phyloP scores from a whole-genome alignment of 2,797 vertebrate species.

The Pseudochromis fuscus region DNA sequence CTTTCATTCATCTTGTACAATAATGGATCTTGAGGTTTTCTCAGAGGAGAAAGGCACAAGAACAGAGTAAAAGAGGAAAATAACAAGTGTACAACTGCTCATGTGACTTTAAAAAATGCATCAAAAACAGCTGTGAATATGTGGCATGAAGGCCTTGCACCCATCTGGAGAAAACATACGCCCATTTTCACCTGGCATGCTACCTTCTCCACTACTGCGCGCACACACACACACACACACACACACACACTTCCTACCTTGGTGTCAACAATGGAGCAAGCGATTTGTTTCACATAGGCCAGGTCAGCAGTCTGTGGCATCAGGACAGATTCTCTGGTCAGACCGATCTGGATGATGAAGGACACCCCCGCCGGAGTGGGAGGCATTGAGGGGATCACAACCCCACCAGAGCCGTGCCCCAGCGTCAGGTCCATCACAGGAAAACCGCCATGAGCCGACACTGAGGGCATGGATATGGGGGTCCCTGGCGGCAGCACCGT shows the following conservation, averaged over 20 bases:
- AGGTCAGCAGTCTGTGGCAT: constrained; percentile 88
- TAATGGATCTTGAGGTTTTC: neutral
- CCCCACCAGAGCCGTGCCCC: constrained; percentile 59
- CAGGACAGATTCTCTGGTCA: constrained; percentile 91
- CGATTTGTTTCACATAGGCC: constrained; percentile 91
- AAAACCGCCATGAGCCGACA: constrained; percentile 57
- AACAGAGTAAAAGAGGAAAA: neutral
- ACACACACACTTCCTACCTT: constrained; percentile 84
- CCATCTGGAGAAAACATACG: constrained; percentile 11
- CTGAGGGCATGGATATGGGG: constrained; percentile 63
- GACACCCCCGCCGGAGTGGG: constrained; percentile 85
- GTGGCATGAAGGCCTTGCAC: neutral
- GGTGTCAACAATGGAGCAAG: constrained; percentile 94
- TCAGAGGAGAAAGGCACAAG: neutral
- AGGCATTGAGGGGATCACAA: constrained; percentile 56
- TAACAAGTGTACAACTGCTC: neutral
- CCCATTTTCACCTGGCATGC: constrained; percentile 16
- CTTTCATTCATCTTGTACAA: constrained; percentile 6
- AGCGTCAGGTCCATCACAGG: constrained; percentile 66
- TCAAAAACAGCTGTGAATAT: neutral
- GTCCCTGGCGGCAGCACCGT: constrained; percentile 75
- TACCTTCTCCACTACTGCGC: neutral
- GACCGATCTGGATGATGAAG: constrained; percentile 93
- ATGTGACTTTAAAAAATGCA: constrained; percentile 7
- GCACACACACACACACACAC: constrained; percentile 7